Percentiles rank a stretch among this genome's conserved stretches.
phyloP scores from a whole-genome alignment of 2,113 vertebrate genomes.

The Uria aalge region DNA sequence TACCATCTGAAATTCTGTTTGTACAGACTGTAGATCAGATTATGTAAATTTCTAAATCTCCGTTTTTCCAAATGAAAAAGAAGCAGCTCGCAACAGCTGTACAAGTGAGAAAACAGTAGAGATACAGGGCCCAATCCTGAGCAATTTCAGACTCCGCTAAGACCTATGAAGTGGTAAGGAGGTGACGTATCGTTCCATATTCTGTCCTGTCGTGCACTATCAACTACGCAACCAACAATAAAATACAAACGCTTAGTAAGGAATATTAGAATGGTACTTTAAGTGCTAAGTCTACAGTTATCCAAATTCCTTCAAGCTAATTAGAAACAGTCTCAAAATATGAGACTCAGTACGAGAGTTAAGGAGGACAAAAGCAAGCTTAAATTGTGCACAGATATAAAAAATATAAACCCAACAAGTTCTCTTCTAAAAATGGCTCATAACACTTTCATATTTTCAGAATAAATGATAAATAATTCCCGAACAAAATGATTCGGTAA shows the following conservation, averaged over 20 bases:
- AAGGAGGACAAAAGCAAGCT: background rate
- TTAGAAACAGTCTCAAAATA: background rate
- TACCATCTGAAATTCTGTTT: conserved; percentile 59
- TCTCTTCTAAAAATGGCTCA: background rate
- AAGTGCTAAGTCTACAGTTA: background rate
- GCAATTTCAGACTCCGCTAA: background rate
- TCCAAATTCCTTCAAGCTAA: background rate
- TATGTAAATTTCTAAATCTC: conserved; percentile 53
- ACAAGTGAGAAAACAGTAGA: background rate
- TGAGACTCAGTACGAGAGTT: background rate
- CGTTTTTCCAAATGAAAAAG: conserved; percentile 28
- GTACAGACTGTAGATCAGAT: conserved; percentile 59
- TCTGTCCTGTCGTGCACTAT: background rate
- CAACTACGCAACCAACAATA: background rate
- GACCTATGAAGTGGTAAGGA: background rate
- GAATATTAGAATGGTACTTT: background rate
- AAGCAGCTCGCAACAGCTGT: conserved; percentile 31
- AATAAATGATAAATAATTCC: background rate
- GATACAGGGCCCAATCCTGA: background rate
- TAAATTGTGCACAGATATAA: background rate
- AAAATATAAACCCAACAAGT: background rate
- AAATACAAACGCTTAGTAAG: background rate
- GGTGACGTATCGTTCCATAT: background rate
- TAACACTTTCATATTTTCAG: background rate
- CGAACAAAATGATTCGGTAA: background rate